These are phyloP conservation scores for Phoxinus phoxinus DNA, from an alignment of 2,113 vertebrate species.

Conservation along the genomic window DNA sequence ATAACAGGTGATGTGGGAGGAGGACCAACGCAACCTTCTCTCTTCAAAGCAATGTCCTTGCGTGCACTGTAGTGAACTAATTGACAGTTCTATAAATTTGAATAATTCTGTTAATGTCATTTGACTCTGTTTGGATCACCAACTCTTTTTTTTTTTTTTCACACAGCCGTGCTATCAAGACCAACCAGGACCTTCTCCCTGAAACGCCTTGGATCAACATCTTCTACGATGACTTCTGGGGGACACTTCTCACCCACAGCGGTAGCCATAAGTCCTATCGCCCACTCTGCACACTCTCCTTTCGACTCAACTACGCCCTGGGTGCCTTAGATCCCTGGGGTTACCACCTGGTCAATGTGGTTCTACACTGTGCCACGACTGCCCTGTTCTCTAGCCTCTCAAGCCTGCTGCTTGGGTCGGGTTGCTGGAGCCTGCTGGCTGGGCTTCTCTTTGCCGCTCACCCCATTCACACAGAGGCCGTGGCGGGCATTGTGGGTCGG, in stretches of 20 bases:
- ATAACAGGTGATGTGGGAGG: slow-evolving; percentile 28
- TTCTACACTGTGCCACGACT: slow-evolving; percentile 87
- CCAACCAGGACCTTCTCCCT: slow-evolving; percentile 96
- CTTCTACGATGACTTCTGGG: slow-evolving; percentile 99
- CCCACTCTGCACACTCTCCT: slow-evolving; percentile 95
- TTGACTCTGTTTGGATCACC: not conserved
- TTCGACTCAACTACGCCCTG: slow-evolving; percentile 90
- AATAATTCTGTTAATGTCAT: not conserved
- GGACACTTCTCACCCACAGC: slow-evolving; percentile 95
- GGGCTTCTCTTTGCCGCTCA: slow-evolving; percentile 94
- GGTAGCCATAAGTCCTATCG: slow-evolving; percentile 99
- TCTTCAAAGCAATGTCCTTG: not conserved
- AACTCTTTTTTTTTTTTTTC: slow-evolving; percentile 60
- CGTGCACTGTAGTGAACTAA: not conserved
- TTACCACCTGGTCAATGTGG: slow-evolving; percentile 92
- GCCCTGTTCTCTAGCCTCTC: slow-evolving; percentile 91
- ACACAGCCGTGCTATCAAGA: slow-evolving; percentile 96
- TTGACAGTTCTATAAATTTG: not conserved
- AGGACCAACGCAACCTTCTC: slow-evolving; percentile 26
- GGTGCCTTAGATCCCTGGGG: slow-evolving; percentile 95
- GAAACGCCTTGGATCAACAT: slow-evolving; percentile 96
- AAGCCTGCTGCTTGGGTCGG: slow-evolving; percentile 87
- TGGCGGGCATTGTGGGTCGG: slow-evolving; percentile 92
- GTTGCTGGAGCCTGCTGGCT: slow-evolving; percentile 90
- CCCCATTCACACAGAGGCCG: slow-evolving; percentile 95